Evolutionary conservation across 2,113 vertebrate species (phyloP), one percentile per base, ranked within the genome.

Genomic region (Carassius auratus): DNA sequence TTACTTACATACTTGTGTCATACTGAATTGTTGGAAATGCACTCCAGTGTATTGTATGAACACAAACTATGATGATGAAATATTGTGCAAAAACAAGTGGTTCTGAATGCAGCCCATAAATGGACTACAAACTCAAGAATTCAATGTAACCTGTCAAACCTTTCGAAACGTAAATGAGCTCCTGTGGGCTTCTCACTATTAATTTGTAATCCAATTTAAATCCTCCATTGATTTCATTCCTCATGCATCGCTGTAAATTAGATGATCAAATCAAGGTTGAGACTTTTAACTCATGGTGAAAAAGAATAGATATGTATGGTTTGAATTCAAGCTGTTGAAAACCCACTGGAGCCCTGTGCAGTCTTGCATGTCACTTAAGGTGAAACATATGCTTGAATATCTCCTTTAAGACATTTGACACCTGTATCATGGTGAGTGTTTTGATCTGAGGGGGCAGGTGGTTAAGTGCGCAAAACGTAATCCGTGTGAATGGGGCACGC

Each of bases 1-100:
- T 71, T 71, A 90, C 92, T 89, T 91, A 91, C 91, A 93, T 90
- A 87, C 88, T 66, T 78, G 81, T 88, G 91, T 93, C 91, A 87
- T 52, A 71, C 84, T 77, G 86, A 84, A 88, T 91, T 84, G 86
- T 83, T 86, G 38, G 79, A 88, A 92, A 93, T 87, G 84, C 66
- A 91, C 85, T 84, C 76, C 91, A 93, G 93, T 48, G 88, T 90
- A 88, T 59, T 81, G 85, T 90, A 90, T 84, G 86, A 90, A 91
- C 84, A 91, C 92, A 81, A 89, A 87, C 86, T 87, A 90, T 88
- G 86, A 90, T 91, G 91, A 89, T 91, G 62, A 85, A 84, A 90
- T 64, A 76, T 88, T 81, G 88, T 88, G 86, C 87, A 86, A 89
- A 86, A 88, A 89, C 90, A 89, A 64, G 88, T 84, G 77, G 19